Percentiles rank a stretch among this genome's conserved stretches.
Conservation (phyloP, 2,113 vertebrate genomes). For the Hemichromis elongatus region DNA sequence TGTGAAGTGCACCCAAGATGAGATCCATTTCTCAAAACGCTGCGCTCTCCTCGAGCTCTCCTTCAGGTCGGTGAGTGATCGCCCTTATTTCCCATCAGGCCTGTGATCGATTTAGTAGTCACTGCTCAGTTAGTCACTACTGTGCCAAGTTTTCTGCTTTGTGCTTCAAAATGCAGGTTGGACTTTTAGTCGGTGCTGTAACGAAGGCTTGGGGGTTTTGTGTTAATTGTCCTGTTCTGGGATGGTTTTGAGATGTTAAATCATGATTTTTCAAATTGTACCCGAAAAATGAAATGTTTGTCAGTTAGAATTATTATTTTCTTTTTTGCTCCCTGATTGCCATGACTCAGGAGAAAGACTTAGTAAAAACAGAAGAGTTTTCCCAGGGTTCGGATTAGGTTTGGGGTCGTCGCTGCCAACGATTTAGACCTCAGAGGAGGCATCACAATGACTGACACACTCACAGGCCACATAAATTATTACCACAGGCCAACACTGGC, state of each 20-base stretch:
- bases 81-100: background rate
- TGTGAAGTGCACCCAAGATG: background rate
- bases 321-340: background rate
- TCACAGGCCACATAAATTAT: background rate
- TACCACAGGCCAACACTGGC: background rate
- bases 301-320: background rate
- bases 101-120: background rate
- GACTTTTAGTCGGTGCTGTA: background rate
- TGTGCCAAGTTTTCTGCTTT: background rate
- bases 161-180: background rate
- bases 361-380: background rate
- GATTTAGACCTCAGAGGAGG: background rate
- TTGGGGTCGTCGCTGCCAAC: rapidly evolving
- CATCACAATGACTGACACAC: background rate
- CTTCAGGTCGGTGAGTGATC: background rate
- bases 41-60: background rate
- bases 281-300: background rate
- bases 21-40: background rate
- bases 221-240: background rate
- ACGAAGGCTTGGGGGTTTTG: background rate
- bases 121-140: background rate
- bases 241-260: background rate
- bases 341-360: background rate
- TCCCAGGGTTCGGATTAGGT: background rate
- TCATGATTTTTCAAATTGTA: rapidly evolving